Conservation (phyloP, 2,888 invertebrate species). For the Hecatera dysodea region DNA sequence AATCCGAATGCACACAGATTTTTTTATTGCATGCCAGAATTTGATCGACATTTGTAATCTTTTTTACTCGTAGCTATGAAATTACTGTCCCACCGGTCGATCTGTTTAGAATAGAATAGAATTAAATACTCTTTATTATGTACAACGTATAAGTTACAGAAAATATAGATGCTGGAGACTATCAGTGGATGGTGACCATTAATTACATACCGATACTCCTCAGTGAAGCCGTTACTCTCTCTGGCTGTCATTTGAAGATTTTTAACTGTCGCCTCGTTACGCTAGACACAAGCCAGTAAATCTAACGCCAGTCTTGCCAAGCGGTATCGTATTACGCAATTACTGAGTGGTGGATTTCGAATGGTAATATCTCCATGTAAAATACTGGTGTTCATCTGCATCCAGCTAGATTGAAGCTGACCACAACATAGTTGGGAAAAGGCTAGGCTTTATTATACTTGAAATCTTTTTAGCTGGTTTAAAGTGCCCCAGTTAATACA, state of each 20-base stretch:
- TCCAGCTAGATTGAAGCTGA: neutral
- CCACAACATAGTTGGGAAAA: neutral
- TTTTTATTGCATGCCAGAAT: constrained; percentile 32
- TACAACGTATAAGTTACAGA: too few species aligned
- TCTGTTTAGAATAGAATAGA: too few species aligned
- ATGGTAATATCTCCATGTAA: neutral
- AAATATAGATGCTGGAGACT: too few species aligned
- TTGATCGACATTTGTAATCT: constrained; percentile 45
- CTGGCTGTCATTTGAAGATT: neutral
- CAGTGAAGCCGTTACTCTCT: too few species aligned
- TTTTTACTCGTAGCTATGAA: neutral
- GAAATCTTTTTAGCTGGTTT: constrained; percentile 5
- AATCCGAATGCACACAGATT: constrained; percentile 52
- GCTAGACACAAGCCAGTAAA: neutral
- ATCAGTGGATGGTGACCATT: too few species aligned
- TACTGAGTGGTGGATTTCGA: neutral
- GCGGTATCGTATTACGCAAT: neutral
- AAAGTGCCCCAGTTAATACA: constrained; percentile 36
- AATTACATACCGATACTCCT: too few species aligned
- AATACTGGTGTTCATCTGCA: neutral
- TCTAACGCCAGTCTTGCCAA: neutral
- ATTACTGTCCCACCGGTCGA: neutral
- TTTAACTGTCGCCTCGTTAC: neutral
- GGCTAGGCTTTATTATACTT: too few species aligned
- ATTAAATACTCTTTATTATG: too few species aligned